Conservation (phyloP, 2,113 vertebrate species). For the Protobothrops flavoviridis region DNA sequence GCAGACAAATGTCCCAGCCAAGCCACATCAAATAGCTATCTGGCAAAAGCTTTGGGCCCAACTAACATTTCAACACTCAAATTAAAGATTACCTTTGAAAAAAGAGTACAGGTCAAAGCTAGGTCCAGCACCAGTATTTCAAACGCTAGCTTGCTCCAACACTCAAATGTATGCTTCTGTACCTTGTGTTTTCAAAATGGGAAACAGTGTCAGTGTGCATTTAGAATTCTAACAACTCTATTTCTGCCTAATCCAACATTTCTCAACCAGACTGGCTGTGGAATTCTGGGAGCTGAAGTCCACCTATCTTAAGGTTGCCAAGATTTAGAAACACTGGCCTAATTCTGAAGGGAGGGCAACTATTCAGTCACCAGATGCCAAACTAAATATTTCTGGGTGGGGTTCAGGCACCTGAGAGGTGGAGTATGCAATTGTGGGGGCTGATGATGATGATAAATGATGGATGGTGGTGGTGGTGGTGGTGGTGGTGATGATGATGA, state of each 20-base stretch:
- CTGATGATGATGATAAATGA: background rate
- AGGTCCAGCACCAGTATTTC: background rate
- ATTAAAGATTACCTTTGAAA: background rate
- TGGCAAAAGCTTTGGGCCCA: background rate
- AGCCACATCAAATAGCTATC: constrained; percentile 19
- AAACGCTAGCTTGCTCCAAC: background rate
- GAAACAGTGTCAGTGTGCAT: background rate
- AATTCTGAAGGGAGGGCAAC: background rate
- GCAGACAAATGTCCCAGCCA: rapidly evolving
- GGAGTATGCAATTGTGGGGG: background rate
- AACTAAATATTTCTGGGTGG: background rate
- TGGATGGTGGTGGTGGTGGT: no score
- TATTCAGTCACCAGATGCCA: background rate
- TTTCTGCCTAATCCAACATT: background rate
- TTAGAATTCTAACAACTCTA: background rate
- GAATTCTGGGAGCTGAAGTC: background rate
- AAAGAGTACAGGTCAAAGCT: background rate
- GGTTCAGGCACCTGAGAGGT: background rate
- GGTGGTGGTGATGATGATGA: background rate
- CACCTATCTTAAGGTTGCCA: background rate
- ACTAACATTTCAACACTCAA: background rate
- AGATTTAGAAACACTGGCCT: background rate
- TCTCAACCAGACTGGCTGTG: background rate
- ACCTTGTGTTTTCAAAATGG: background rate
- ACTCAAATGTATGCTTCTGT: background rate